Base-by-base conservation (phyloP, 2,797 vertebrate species). In the Discoglossus pictus region DNA sequence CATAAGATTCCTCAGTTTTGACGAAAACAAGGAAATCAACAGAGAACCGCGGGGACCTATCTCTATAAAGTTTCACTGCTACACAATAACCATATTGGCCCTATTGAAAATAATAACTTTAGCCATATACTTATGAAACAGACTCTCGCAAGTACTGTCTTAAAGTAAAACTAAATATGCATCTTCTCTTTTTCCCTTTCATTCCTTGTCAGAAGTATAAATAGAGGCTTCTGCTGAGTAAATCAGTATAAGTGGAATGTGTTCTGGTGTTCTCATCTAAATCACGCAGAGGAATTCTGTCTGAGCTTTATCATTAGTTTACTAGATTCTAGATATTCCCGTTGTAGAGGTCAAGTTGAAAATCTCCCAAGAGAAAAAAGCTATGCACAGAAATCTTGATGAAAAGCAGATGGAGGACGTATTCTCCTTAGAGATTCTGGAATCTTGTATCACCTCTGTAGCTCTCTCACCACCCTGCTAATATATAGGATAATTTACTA, bases 401-500 rank as follows among this genome's bases (percentile, higher is more conserved):
- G 79, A 50, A 72, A 80, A 85, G 76, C 0, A 75, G 64, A 82
- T 84, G 81, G n/a, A n/a, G n/a, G n/a, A n/a, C n/a, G n/a, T n/a
- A n/a, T n/a, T n/a, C n/a, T n/a, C 16, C 43, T 36, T 36, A 10
- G 24, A 16, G 12, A 51, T 10, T 27, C 47, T 50, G 23, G 21
- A 2, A 50, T 50, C 15, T 50, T 25, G 24, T 52, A 9, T 52
- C 3, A 61, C n/a, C n/a, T n/a, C n/a, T n/a, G n/a, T n/a, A n/a
- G n/a, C n/a, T n/a, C n/a, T n/a, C n/a, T n/a, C n/a, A n/a, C n/a
- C n/a, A n/a, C n/a, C n/a, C n/a, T n/a, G n/a, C n/a, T n/a, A n/a
- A n/a, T n/a, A n/a, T n/a, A n/a, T n/a, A n/a, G n/a, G n/a, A n/a
- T n/a, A n/a, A n/a, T n/a, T n/a, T n/a, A n/a, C n/a, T n/a, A n/a